Conservation (phyloP, 2,888 invertebrate species). For the Shargacucullia verbasci region DNA sequence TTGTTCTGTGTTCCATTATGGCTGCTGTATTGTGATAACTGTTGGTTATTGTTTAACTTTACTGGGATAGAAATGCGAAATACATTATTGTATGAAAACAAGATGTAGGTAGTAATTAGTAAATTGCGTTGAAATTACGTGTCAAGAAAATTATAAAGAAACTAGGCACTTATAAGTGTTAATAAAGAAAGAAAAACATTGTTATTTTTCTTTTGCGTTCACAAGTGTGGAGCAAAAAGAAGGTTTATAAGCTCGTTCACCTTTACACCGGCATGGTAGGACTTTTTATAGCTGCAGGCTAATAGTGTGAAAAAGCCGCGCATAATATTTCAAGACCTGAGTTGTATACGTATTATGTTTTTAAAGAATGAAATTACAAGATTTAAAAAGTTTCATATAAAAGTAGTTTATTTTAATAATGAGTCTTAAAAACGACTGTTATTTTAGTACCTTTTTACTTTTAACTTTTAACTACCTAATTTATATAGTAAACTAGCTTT, state of each 20-base stretch:
- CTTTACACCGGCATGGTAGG: slow-evolving; percentile 9
- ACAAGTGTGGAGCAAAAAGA: slow-evolving; percentile 20
- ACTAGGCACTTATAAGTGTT: background rate
- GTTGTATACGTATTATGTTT: slow-evolving; percentile 4
- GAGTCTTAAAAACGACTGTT: too few species aligned
- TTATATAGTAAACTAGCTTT: too few species aligned
- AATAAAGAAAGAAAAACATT: slow-evolving; percentile 5
- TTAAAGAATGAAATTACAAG: slow-evolving; percentile 12
- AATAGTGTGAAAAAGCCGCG: slow-evolving; percentile 20
- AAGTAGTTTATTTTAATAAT: background rate
- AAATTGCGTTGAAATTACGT: too few species aligned
- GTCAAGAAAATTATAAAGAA: background rate
- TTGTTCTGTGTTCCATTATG: too few species aligned
- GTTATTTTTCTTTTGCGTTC: slow-evolving; percentile 14
- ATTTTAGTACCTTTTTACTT: too few species aligned
- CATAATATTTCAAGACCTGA: slow-evolving; percentile 27
- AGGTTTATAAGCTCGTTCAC: slow-evolving; percentile 24
- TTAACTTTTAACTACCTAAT: too few species aligned
- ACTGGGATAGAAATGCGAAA: too few species aligned
- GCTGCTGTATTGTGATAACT: too few species aligned
- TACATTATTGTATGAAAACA: too few species aligned
- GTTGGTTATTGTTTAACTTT: too few species aligned
- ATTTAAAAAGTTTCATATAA: background rate
- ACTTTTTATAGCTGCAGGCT: slow-evolving; percentile 19
- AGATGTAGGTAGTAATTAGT: too few species aligned